A percentile compares a stretch with the other conserved stretches of the same genome.
These are phyloP conservation scores for Liposcelis brunnea DNA, from an alignment of 2,888 invertebrate species.

Conservation along the genomic window DNA sequence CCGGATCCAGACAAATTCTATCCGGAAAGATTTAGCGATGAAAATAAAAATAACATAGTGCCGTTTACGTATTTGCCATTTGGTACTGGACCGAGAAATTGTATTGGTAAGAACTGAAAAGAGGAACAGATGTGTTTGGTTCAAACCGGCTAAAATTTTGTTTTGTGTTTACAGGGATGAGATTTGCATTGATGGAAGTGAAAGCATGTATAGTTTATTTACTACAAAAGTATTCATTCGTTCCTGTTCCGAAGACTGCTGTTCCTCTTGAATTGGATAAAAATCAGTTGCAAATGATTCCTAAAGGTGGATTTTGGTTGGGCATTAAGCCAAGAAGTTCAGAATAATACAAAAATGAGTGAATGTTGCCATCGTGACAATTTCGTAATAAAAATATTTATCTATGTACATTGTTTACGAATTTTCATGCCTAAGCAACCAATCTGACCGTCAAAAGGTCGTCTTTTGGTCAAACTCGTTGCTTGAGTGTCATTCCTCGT, in stretches of 20 bases:
- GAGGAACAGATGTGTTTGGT: constrained; percentile 26
- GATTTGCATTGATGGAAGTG: constrained; percentile 27
- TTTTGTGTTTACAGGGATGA: constrained; percentile 22
- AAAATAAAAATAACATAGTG: background rate
- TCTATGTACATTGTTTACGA: too few relatives aligned
- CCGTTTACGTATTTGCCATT: constrained; percentile 1
- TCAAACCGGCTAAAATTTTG: constrained; percentile 21
- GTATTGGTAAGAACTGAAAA: constrained; percentile 1
- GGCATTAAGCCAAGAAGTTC: constrained; percentile 15
- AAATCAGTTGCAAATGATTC: constrained; percentile 24
- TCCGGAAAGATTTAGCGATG: background rate
- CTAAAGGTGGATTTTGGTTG: constrained; percentile 23
- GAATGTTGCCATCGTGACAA: too few relatives aligned
- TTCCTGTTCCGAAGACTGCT: constrained; percentile 16
- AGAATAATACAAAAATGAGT: too few relatives aligned
- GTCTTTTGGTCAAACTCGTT: too few relatives aligned
- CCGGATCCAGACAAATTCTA: constrained; percentile 1
- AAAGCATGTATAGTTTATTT: constrained; percentile 26
- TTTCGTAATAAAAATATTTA: too few relatives aligned
- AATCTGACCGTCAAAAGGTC: too few relatives aligned
- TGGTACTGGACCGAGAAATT: constrained; percentile 2
- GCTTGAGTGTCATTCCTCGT: too few relatives aligned
- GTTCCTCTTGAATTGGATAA: constrained; percentile 20
- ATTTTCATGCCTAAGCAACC: too few relatives aligned
- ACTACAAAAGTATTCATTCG: constrained; percentile 22